Base-by-base conservation (phyloP, 2,888 invertebrate genomes). In the Myopa testacea region DNA sequence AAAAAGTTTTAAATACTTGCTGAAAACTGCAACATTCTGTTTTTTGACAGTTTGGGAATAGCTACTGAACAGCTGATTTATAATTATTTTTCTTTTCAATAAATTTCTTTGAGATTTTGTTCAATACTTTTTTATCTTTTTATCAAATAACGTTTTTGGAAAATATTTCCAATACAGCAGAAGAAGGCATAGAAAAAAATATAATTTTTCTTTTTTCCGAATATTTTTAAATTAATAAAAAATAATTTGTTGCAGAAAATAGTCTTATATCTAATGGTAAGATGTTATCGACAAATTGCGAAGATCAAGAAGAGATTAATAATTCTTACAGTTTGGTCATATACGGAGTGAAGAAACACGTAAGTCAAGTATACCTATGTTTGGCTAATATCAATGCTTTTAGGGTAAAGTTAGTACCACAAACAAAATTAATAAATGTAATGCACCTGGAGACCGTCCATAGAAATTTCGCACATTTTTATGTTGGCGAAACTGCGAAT, bases 181-280 rank as follows among this genome's bases (percentile, higher is more conserved):
- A 58, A 16, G 16, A 58, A 58, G 58, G 58, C 12, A 58, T 16
- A 3, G 19, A 58, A 58, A n/a, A 8, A 58, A n/a, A 58, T 58
- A 14, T 0, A 58, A 12, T 58, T 58, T 16, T 8, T 2, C 14
- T 52, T 37, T 37, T 40, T 8, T 26, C 26, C 26, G 26, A 26
- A 40, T 38, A n/a, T 37, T 37, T 40, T 63, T 26, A 77, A 72
- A 75, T 60, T 37, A 73, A 76, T 77, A 77, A 72, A 63, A 37
- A 19, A 26, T 34, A 62, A 26, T 34, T 62, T 34, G 4, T 26
- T 26, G 26, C 34, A 26, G 10, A 37, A 63, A 37, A 34, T 63
- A 26, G 14, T 14, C 8, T 2, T 12, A 10, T 34, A 63, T 16
- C 14, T 8, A 62, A 26, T 14, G 1, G 63, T 14, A 26, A 34